A percentile compares a stretch with the other conserved stretches of the same genome.
Conservation (phyloP, 2,888 invertebrate species). For the Rosalia funebris region DNA sequence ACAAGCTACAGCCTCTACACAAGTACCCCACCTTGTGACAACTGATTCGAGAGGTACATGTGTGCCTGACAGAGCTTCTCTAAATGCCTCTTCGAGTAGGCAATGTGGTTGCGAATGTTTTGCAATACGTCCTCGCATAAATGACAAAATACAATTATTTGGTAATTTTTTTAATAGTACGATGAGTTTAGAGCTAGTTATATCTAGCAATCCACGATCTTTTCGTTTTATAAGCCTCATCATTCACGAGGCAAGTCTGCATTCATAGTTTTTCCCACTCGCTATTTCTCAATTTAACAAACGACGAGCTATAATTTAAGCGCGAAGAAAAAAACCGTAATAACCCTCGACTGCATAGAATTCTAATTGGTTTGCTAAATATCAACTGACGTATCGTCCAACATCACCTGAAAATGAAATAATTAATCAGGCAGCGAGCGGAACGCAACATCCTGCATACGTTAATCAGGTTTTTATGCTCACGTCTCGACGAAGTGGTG, state of each 20-base stretch:
- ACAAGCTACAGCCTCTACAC: too few species aligned
- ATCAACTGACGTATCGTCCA: slow-evolving; percentile 17
- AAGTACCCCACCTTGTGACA: too few species aligned
- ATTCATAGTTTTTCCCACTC: background rate
- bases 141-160: too few species aligned
- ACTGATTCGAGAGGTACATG: too few species aligned
- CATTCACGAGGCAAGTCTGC: background rate
- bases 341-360: slow-evolving; percentile 4
- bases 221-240: too few species aligned
- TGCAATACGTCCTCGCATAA: too few species aligned
- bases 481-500: slow-evolving; percentile 23
- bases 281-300: background rate
- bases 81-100: too few species aligned
- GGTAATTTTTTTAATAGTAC: too few species aligned
- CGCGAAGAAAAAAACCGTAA: background rate
- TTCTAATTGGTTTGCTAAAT: slow-evolving; percentile 18
- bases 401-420: slow-evolving; percentile 13
- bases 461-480: slow-evolving; percentile 18
- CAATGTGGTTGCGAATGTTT: too few species aligned
- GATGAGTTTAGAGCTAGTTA: too few species aligned
- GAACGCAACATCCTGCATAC: slow-evolving; percentile 6
- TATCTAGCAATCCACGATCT: too few species aligned
- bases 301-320: background rate
- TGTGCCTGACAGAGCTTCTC: too few species aligned
- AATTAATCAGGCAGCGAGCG: slow-evolving; percentile 10